phyloP scores from a whole-genome alignment of 53 echinoderm and acorn worm species.

The Mesocentrotus franciscanus region DNA sequence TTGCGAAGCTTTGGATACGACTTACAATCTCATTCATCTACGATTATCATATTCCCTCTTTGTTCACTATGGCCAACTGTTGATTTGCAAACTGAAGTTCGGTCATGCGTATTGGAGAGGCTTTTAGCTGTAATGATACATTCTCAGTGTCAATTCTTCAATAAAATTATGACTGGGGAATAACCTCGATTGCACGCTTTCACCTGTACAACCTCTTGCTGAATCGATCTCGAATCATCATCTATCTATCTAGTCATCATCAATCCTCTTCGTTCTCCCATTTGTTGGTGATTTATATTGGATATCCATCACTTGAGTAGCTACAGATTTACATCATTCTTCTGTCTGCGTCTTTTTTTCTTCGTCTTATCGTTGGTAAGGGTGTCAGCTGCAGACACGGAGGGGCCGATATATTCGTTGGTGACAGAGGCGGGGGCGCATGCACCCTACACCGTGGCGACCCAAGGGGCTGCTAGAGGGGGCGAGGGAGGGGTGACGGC shows the following conservation, averaged over 20 bases:
- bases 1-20: neutral
- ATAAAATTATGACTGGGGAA: neutral
- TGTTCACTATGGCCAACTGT: neutral
- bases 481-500: constrained; percentile 41
- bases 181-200: neutral
- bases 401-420: constrained; percentile 25
- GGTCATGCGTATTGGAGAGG: neutral
- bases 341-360: neutral
- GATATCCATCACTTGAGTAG: constrained; percentile 4
- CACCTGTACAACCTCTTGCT: neutral
- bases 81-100: constrained; percentile 9
- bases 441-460: constrained; percentile 43
- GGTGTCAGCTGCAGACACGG: constrained; percentile 1
- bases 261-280: neutral
- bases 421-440: constrained; percentile 35
- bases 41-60: neutral
- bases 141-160: neutral
- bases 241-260: neutral
- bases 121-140: neutral
- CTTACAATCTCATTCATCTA: neutral
- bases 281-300: constrained; percentile 48
- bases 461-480: constrained; percentile 14
- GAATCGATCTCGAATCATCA: neutral
- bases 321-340: neutral
- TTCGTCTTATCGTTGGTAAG: neutral